phyloP scores from a whole-genome alignment of 2,888 invertebrate genomes.

The Ectemnius lituratus region DNA sequence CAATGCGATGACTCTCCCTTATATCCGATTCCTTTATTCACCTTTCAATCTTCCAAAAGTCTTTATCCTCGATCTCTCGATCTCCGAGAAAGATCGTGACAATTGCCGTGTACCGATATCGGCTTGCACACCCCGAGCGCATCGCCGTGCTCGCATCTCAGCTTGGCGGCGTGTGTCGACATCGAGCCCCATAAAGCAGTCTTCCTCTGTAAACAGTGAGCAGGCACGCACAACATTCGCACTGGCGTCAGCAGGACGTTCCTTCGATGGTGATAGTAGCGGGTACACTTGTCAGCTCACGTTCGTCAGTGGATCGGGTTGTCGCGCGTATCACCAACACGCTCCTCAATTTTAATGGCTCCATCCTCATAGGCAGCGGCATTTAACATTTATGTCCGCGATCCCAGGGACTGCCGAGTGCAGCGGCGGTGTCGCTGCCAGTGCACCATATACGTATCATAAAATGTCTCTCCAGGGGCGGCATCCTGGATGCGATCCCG shows the following conservation, averaged over 20 bases:
- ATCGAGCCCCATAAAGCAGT: slow-evolving; percentile 20
- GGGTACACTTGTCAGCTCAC: slow-evolving; percentile 35
- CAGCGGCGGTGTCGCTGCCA: slow-evolving; percentile 16
- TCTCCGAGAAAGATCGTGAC: background rate
- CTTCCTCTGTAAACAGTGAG: slow-evolving; percentile 52
- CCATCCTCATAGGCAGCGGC: slow-evolving; percentile 34
- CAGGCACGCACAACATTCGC: slow-evolving; percentile 46
- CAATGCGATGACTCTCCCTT: background rate
- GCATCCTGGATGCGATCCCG: slow-evolving; percentile 43
- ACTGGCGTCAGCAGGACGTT: slow-evolving; percentile 15
- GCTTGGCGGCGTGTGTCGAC: slow-evolving; percentile 21
- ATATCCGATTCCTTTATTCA: background rate
- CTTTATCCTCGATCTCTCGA: slow-evolving; percentile 18
- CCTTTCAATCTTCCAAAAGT: background rate
- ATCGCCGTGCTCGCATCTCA: slow-evolving; percentile 20
- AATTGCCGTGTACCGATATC: background rate
- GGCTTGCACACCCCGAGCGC: slow-evolving; percentile 25
- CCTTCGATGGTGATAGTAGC: slow-evolving; percentile 1
- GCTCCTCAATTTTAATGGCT: slow-evolving; percentile 41
- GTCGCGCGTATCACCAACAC: slow-evolving; percentile 24
- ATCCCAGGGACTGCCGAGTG: slow-evolving; percentile 6
- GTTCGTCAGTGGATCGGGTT: slow-evolving; percentile 10
- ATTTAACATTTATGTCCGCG: slow-evolving; percentile 45
- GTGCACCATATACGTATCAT: slow-evolving; percentile 33
- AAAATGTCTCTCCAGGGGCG: slow-evolving; percentile 59